These are phyloP conservation scores for Nycticebus coucang DNA, from an alignment of 2,113 vertebrate genomes.

Conservation along the genomic window DNA sequence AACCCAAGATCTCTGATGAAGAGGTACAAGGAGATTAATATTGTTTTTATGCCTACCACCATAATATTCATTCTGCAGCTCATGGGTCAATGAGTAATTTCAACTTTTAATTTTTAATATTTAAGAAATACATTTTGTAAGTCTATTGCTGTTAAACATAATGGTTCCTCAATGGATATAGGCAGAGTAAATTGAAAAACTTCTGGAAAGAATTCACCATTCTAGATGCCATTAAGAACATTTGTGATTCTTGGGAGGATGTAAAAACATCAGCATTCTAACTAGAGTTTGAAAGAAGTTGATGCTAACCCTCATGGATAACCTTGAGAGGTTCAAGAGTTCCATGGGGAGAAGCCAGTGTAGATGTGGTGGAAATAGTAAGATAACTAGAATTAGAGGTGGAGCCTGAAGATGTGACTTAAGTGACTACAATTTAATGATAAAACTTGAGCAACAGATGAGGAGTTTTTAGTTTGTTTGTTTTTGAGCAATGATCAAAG, in stretches of 20 bases:
- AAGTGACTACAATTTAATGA: background rate
- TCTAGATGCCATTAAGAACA: background rate
- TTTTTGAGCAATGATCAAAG: background rate
- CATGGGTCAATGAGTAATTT: background rate
- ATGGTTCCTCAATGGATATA: background rate
- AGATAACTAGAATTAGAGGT: background rate
- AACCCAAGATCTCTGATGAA: background rate
- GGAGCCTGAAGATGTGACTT: background rate
- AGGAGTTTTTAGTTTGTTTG: background rate
- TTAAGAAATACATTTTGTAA: background rate
- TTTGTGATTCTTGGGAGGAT: background rate
- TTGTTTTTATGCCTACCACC: background rate
- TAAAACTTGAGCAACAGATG: background rate
- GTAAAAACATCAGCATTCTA: background rate
- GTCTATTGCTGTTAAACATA: background rate
- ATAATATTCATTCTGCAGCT: background rate
- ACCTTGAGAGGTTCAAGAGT: background rate
- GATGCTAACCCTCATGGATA: background rate
- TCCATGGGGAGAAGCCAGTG: background rate
- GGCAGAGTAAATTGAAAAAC: background rate
- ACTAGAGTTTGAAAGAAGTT: background rate
- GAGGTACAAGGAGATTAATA: background rate
- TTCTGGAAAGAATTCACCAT: background rate
- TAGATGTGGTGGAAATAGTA: background rate
- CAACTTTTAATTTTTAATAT: background rate